Evolutionary conservation across 2,888 invertebrate genomes (phyloP), one percentile per base, ranked within the genome.

Genomic region (Phanerotoma sp.): DNA sequence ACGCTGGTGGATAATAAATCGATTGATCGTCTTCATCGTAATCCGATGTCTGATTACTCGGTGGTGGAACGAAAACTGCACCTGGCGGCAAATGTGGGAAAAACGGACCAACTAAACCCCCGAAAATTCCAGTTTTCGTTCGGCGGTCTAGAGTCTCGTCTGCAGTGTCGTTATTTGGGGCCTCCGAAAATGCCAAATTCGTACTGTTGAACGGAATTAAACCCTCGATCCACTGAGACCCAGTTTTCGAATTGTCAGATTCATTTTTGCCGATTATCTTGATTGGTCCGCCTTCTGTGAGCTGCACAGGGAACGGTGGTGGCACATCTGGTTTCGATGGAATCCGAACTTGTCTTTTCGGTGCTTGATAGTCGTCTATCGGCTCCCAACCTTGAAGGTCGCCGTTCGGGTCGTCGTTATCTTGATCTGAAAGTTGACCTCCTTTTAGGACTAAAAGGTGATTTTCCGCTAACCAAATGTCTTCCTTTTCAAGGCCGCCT

Each of bases 261-360:
- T 87, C 83, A 82, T 89, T 89, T 80, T 86, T 83, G 77, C 89
- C 88, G 80, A 93, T 84, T 84, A 93, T 88, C 82, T 91, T 87
- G 79, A 93, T 83, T 75, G 93, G 93, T 72, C 91, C 93, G 73
- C 87, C 84, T 75, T 92, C 90, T 77, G 84, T 83, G 78, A 93
- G 86, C 80, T 90, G 92, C 79, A 93, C 88, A 75, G 93, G 93
- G 87, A 93, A 93, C 80, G 93, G 93, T 83, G 93, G 93, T 78
- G 93, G 92, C 68, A 93, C 86, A 78, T 87, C 87, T 9, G 92
- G 91, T 77, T 87, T 86, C 48, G 85, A 79, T 38, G 93, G 92
- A 69, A 93, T 83, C 79, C 91, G 91, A 72, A 93, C 90, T 79
- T 89, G 92, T 68, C 93, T 84, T 70, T 83, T 82, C 21, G 92